Conservation (phyloP, 2,888 invertebrate species). For the Nomada fucata region DNA sequence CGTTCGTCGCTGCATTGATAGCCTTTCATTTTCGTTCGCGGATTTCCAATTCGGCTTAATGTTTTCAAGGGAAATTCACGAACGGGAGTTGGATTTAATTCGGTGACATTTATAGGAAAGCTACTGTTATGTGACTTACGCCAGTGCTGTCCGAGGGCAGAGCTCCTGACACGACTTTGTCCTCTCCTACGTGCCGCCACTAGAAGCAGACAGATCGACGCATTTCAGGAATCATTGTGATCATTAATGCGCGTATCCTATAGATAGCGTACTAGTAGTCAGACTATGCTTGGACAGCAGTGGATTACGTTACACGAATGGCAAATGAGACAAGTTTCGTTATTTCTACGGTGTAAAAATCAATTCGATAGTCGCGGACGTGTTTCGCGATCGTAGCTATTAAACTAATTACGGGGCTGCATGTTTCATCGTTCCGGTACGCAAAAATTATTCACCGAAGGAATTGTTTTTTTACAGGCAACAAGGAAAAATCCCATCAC, state of each 20-base stretch:
- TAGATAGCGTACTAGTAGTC: not conserved
- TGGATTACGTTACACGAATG: not conserved
- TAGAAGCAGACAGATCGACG: constrained; percentile 32
- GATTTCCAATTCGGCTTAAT: not conserved
- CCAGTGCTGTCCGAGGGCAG: constrained; percentile 28
- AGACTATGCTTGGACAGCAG: not conserved
- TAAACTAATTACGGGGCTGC: not conserved
- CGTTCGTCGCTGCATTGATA: not conserved
- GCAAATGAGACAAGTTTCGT: too few species aligned
- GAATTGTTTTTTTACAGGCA: not conserved
- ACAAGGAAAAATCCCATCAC: too few species aligned
- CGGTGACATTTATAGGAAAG: not conserved
- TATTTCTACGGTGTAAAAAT: too few species aligned
- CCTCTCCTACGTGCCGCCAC: constrained; percentile 33
- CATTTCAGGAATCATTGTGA: not conserved
- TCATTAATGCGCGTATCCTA: not conserved
- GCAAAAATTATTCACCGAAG: not conserved
- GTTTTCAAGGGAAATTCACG: not conserved
- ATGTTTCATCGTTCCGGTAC: not conserved
- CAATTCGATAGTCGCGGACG: too few species aligned
- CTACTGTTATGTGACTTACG: constrained; percentile 21
- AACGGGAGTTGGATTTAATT: not conserved
- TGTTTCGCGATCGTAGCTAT: too few species aligned
- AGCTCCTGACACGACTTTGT: constrained; percentile 31
- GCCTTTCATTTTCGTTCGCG: too few species aligned